Evolutionary conservation across 2,888 invertebrate genomes (phyloP).

Genomic region (Pycnomerus fuliginosus): DNA sequence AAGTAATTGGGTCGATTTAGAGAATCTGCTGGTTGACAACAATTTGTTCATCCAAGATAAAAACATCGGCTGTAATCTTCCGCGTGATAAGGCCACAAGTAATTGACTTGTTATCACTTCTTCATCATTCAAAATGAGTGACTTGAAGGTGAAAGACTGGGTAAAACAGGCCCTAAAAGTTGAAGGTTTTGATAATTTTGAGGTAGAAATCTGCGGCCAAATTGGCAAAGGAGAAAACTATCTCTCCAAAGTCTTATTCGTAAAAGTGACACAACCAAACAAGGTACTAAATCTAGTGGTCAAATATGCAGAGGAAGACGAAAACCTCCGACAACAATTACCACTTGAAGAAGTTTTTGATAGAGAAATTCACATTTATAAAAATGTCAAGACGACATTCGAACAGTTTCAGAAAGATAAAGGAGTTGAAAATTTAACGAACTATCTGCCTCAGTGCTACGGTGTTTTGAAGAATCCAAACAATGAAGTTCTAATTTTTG

Average conservation of each 20-base stretch:
- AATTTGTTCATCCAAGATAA: too few relatives aligned
- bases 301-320: slow-evolving; percentile 1
- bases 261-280: neutral
- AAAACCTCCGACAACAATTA: slow-evolving; percentile 2
- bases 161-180: neutral
- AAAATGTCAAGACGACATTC: slow-evolving; percentile 24
- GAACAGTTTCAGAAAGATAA: slow-evolving; percentile 27
- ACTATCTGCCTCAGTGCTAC: slow-evolving; percentile 28
- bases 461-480: slow-evolving; percentile 14
- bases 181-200: neutral
- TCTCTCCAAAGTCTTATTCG: neutral
- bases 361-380: slow-evolving; percentile 33
- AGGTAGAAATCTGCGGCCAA: neutral
- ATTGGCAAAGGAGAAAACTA: slow-evolving; percentile 4
- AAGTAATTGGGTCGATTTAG: too few relatives aligned
- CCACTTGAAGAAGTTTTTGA: slow-evolving; percentile 19
- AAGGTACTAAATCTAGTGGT: neutral
- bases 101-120: too few relatives aligned
- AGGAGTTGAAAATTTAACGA: slow-evolving; percentile 20
- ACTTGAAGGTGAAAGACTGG: slow-evolving; percentile 1
- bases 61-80: too few relatives aligned
- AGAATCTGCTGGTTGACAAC: too few relatives aligned
- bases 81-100: too few relatives aligned
- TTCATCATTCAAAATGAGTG: slow-evolving; percentile 7
- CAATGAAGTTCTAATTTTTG: slow-evolving; percentile 30